Conservation (phyloP, 2,888 invertebrate genomes). For the Apotomis turbidana region DNA sequence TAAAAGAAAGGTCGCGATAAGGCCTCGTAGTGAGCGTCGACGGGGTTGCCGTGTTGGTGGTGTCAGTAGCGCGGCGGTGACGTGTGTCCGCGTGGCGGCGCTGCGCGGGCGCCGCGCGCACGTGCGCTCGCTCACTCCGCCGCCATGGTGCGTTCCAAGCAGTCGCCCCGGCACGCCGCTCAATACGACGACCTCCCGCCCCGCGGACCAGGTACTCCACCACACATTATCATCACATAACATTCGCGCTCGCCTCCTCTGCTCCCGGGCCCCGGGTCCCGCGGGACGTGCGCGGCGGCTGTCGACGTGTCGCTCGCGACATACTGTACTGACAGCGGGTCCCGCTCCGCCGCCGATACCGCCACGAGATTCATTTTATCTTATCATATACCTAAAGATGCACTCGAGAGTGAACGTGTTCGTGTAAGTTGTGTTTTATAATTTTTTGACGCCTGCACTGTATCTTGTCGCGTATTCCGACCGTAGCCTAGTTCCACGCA, state of each 20-base stretch:
- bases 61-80: conserved; percentile 48
- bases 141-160: conserved; percentile 80
- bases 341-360: conserved; percentile 2
- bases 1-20: conserved; percentile 51
- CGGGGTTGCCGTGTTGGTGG: conserved; percentile 61
- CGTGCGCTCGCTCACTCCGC: conserved; percentile 69
- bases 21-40: conserved; percentile 53
- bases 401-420: conserved; percentile 38
- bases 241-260: not conserved
- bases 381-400: conserved; percentile 38
- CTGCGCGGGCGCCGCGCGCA: conserved; percentile 52
- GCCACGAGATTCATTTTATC: conserved; percentile 34
- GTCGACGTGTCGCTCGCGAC: conserved; percentile 36
- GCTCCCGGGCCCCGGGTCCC: not conserved
- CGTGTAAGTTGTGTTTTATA: conserved; percentile 16
- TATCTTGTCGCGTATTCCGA: not conserved
- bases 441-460: not conserved
- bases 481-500: conserved; percentile 9
- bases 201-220: conserved; percentile 76
- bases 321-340: conserved; percentile 23
- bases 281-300: conserved; percentile 17
- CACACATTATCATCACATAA: conserved; percentile 19
- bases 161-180: conserved; percentile 77
- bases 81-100: conserved; percentile 55
- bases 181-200: conserved; percentile 76